These are phyloP conservation scores for Aegithalos caudatus DNA, from an alignment of 2,113 vertebrate species.

Conservation along the genomic window DNA sequence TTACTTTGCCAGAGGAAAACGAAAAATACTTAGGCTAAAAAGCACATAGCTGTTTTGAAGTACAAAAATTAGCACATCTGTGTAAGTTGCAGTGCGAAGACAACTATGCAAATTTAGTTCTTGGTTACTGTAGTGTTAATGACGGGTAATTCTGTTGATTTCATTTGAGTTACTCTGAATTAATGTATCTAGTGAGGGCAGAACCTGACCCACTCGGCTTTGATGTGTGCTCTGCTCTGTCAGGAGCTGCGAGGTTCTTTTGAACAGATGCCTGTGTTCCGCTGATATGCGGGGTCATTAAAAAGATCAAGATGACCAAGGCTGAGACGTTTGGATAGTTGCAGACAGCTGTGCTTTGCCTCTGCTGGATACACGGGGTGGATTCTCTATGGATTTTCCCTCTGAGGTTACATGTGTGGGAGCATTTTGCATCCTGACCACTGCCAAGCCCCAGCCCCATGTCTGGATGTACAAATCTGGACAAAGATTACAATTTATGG, in stretches of 20 bases:
- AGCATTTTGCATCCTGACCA: constrained; percentile 25
- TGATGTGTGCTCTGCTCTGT: constrained; percentile 56
- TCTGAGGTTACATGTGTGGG: constrained; percentile 1
- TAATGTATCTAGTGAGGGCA: background rate
- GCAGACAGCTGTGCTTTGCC: constrained; percentile 22
- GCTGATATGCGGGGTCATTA: constrained; percentile 29
- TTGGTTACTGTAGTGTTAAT: constrained; percentile 1
- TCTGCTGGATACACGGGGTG: background rate
- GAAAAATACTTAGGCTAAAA: background rate
- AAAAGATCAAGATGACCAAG: constrained; percentile 68
- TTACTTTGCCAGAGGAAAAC: background rate
- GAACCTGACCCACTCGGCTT: constrained; percentile 30
- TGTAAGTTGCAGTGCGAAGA: background rate
- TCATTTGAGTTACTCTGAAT: constrained; percentile 13
- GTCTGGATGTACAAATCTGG: background rate
- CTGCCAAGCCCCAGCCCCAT: background rate
- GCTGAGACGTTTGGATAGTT: background rate
- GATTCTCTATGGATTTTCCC: background rate
- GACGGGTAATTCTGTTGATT: constrained; percentile 25
- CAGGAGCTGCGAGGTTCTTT: constrained; percentile 54
- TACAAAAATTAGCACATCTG: background rate
- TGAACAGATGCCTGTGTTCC: constrained; percentile 54
- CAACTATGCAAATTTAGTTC: background rate
- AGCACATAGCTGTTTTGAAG: background rate
- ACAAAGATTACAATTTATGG: background rate